These are phyloP conservation scores for Phrynosoma platyrhinos DNA, from an alignment of 2,113 vertebrate species.

Conservation along the genomic window DNA sequence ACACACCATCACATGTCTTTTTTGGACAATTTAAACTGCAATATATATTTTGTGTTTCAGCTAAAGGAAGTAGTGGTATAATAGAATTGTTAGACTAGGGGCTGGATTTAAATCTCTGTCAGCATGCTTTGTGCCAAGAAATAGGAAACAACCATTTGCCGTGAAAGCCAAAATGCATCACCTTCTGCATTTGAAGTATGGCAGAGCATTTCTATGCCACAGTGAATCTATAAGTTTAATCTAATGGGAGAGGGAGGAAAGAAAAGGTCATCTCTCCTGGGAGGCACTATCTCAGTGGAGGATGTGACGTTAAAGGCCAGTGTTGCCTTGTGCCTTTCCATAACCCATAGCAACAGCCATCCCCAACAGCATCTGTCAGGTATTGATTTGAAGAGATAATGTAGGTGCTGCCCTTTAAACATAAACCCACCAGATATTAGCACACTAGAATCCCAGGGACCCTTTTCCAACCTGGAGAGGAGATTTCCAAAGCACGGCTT, in stretches of 20 bases:
- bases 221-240: conserved; percentile 37
- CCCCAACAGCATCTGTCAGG: conserved; percentile 72
- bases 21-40: background rate
- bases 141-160: background rate
- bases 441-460: conserved; percentile 28
- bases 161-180: background rate
- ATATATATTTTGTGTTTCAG: background rate
- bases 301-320: conserved; percentile 53
- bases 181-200: conserved; percentile 31
- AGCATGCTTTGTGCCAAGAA: background rate
- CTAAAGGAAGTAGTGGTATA: background rate
- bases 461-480: background rate
- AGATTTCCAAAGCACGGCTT: background rate
- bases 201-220: conserved; percentile 28
- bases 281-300: conserved; percentile 50
- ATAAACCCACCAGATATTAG: conserved; percentile 10
- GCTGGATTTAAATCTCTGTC: background rate
- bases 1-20: no score
- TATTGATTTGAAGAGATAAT: conserved; percentile 72
- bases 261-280: conserved; percentile 53
- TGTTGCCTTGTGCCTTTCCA: conserved; percentile 52
- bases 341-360: conserved; percentile 73
- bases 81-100: background rate
- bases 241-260: background rate
- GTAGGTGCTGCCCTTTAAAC: conserved; percentile 60